A percentile compares a stretch with the other conserved stretches of the same genome.
Conservation (phyloP, 2,888 invertebrate genomes). For the Congeria kusceri region DNA sequence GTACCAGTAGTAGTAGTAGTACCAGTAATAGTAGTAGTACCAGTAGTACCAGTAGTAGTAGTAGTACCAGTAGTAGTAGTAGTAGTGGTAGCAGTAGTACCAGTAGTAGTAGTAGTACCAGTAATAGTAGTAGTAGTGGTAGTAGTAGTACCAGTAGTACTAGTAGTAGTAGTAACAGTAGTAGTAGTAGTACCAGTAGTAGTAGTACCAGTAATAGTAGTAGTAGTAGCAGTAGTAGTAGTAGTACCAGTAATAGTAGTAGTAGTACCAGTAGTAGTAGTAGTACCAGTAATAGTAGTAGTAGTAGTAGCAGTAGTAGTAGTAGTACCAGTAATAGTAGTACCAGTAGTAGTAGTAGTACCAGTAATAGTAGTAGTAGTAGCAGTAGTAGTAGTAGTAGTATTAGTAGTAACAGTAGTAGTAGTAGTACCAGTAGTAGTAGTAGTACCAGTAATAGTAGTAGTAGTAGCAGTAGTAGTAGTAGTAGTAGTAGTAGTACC, state of each 20-base stretch:
- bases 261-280: constrained; percentile 3
- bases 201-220: background rate
- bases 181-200: constrained; percentile 3
- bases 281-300: background rate
- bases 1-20: background rate
- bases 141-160: constrained; percentile 1
- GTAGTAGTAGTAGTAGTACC: background rate
- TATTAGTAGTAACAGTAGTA: background rate
- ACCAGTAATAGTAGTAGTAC: background rate
- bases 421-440: constrained; percentile 2
- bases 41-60: background rate
- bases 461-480: constrained; percentile 2
- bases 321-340: background rate
- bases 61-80: background rate
- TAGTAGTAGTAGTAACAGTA: constrained; percentile 6
- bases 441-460: constrained; percentile 1
- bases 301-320: background rate
- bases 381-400: constrained; percentile 1
- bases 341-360: background rate
- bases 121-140: constrained; percentile 6
- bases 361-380: background rate
- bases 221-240: background rate
- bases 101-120: constrained; percentile 3
- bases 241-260: constrained; percentile 1
- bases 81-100: constrained; percentile 1